A percentile compares a stretch with the other conserved stretches of the same genome.
Conservation (phyloP, 2,113 vertebrate species). For the Macrotis lagotis region DNA sequence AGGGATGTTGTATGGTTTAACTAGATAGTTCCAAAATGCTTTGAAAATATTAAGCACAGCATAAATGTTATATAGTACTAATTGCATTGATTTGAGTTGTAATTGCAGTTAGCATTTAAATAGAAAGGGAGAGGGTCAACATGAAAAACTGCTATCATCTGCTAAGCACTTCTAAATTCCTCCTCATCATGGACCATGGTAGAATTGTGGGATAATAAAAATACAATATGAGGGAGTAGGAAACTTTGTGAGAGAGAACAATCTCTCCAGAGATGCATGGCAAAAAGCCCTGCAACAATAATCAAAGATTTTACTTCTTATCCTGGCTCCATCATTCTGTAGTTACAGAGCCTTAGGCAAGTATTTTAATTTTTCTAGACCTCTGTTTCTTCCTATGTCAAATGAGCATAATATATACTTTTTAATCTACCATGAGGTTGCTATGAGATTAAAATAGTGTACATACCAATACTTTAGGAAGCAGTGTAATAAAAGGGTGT, state of each 20-base stretch:
- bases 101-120: constrained; percentile 47
- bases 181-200: not conserved
- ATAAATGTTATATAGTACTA: constrained; percentile 42
- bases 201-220: constrained; percentile 1
- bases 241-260: not conserved
- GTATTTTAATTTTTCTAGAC: not conserved
- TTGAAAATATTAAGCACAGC: constrained; percentile 47
- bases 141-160: constrained; percentile 23
- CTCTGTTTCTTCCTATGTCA: not conserved
- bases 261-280: not conserved
- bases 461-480: not conserved
- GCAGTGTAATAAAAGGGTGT: not conserved
- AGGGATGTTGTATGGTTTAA: not conserved
- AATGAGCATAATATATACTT: not conserved
- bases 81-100: not conserved
- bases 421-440: not conserved
- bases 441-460: not conserved
- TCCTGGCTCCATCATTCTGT: not conserved
- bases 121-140: constrained; percentile 24
- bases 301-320: not conserved
- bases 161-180: not conserved
- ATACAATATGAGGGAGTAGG: not conserved
- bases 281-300: not conserved
- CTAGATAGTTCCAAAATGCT: constrained; percentile 11
- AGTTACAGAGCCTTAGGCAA: not conserved